Conservation (phyloP, 2,113 vertebrate species). For the Promerops cafer region DNA sequence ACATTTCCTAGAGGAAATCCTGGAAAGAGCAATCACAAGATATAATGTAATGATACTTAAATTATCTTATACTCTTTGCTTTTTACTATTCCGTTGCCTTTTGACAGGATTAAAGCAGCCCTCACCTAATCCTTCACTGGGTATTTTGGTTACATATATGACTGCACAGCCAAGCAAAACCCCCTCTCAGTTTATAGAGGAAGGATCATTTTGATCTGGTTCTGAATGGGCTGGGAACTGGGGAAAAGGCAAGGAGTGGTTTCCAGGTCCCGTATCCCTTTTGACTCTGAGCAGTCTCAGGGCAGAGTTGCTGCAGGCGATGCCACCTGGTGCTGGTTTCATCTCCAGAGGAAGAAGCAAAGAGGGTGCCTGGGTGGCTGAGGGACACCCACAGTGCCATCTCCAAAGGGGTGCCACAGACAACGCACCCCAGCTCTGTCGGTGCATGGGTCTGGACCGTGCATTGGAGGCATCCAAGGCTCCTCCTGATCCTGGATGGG, state of each 20-base stretch:
- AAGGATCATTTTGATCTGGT: neutral
- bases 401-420: neutral
- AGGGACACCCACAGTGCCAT: neutral
- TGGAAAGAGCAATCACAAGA: neutral
- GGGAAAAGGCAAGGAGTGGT: neutral
- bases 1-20: neutral
- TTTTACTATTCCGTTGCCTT: neutral
- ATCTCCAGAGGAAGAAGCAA: neutral
- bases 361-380: neutral
- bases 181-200: neutral
- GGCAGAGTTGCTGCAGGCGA: neutral
- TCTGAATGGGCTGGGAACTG: neutral
- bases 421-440: neutral
- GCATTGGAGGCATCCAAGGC: neutral
- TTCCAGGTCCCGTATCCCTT: accelerated
- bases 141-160: neutral
- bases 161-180: neutral
- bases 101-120: neutral
- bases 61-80: neutral
- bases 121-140: neutral
- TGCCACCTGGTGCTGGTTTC: neutral
- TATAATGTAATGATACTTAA: neutral
- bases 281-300: neutral
- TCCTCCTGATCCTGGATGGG: neutral
- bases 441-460: accelerated